Evolutionary conservation across 1,140 invertebrate species (phyloP).

Genomic region (Zaprionus nigranus): DNA sequence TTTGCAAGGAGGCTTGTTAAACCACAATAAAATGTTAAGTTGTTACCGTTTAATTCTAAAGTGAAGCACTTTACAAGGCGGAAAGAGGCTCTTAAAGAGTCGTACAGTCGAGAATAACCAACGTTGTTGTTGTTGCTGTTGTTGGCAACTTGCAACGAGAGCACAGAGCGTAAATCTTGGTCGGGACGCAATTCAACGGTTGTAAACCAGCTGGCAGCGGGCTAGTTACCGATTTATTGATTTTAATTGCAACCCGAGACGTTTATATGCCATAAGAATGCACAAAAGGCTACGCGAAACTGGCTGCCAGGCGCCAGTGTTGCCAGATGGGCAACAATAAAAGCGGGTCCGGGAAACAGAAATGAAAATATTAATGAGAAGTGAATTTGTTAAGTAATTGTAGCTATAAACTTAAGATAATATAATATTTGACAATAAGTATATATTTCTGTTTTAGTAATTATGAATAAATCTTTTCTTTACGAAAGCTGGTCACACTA

Average conservation of each 20-base stretch:
- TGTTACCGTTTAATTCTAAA: constrained; percentile 67
- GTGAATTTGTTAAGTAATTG: not conserved
- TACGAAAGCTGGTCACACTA: too few species aligned
- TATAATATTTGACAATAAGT: too few species aligned
- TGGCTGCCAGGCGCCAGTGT: constrained; percentile 8
- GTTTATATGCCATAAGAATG: constrained; percentile 79
- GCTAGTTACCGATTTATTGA: constrained; percentile 82
- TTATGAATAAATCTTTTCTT: too few species aligned
- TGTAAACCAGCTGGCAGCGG: constrained; percentile 81
- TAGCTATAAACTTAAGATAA: not conserved
- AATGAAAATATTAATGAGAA: not conserved
- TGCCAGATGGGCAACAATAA: not conserved
- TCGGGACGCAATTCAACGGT: constrained; percentile 54
- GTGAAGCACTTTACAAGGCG: constrained; percentile 43
- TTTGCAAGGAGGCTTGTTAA: constrained; percentile 46
- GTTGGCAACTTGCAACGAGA: constrained; percentile 7
- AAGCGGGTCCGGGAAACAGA: not conserved
- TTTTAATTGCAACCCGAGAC: constrained; percentile 81
- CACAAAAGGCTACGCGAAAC: constrained; percentile 60
- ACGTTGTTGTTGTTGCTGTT: too few species aligned
- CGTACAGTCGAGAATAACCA: constrained; percentile 26
- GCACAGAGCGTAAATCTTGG: constrained; percentile 33
- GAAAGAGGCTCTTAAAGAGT: constrained; percentile 14
- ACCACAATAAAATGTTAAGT: constrained; percentile 59
- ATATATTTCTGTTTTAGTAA: too few species aligned